These are phyloP conservation scores for Myiopsitta monachus DNA, from an alignment of 2,113 vertebrate species.

Conservation along the genomic window DNA sequence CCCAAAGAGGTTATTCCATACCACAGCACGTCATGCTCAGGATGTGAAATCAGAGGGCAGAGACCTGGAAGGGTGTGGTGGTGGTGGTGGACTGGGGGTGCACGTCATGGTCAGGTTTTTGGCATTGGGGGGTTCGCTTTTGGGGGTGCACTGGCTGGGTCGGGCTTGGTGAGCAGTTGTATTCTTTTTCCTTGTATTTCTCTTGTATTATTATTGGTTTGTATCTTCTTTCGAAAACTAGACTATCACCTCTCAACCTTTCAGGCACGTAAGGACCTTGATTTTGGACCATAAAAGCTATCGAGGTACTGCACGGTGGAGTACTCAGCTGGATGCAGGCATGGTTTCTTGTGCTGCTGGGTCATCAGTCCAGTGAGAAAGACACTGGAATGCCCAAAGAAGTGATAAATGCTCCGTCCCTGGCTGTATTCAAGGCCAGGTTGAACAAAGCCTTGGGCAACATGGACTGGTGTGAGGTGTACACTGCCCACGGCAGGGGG, in stretches of 20 bases:
- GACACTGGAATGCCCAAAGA: background rate
- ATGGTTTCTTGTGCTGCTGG: background rate
- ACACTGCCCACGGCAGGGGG: too few species aligned
- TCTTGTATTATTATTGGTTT: too few species aligned
- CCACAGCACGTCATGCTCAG: too few species aligned
- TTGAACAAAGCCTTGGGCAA: background rate
- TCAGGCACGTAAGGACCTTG: background rate
- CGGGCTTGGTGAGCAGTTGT: too few species aligned
- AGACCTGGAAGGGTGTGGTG: too few species aligned
- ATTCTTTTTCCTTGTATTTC: too few species aligned
- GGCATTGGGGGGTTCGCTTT: too few species aligned
- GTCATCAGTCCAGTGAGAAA: background rate
- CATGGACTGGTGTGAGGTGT: background rate
- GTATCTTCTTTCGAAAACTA: background rate
- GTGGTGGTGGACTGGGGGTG: too few species aligned
- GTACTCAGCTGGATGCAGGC: accelerated
- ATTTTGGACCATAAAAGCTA: background rate
- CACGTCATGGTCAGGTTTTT: too few species aligned
- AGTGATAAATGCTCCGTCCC: background rate
- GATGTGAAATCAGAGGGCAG: too few species aligned
- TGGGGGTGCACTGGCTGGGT: too few species aligned
- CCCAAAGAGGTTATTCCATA: too few species aligned
- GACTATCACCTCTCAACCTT: background rate
- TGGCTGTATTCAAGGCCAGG: background rate
- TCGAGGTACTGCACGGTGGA: background rate